A percentile compares a stretch with the other conserved stretches of the same genome.
Evolutionary conservation across 2,113 vertebrate genomes (phyloP).

Genomic region (Pachypanchax playfairii): DNA sequence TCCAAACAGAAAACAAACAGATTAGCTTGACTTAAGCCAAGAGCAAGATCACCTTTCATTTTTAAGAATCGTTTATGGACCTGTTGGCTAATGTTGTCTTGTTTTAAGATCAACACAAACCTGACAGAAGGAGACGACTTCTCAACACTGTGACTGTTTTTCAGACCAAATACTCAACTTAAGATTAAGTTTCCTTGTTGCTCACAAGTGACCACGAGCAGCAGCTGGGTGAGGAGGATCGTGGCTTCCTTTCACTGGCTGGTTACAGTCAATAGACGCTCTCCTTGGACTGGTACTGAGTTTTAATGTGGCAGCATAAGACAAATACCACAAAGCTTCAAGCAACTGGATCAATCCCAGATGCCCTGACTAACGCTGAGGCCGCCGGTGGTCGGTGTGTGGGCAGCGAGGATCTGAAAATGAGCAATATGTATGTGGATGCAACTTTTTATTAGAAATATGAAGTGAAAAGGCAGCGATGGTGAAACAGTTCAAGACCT

Average conservation of each 20-base stretch:
- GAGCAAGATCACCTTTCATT: too few species aligned
- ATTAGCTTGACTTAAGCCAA: too few species aligned
- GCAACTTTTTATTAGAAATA: background rate
- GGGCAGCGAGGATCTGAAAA: conserved; percentile 28
- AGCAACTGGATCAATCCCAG: conserved; percentile 30
- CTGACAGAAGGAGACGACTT: background rate
- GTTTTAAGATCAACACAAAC: too few species aligned
- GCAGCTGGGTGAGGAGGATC: conserved; percentile 36
- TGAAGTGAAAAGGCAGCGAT: background rate
- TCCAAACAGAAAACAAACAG: conserved; percentile 7
- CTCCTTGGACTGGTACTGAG: conserved; percentile 21
- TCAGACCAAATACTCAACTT: conserved; percentile 1
- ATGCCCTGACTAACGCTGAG: conserved; percentile 23
- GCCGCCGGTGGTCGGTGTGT: conserved; percentile 27
- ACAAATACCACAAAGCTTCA: conserved; percentile 9
- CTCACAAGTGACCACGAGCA: conserved; percentile 36
- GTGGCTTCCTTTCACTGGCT: conserved; percentile 24
- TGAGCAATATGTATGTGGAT: conserved; percentile 7
- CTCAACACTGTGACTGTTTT: conserved; percentile 2
- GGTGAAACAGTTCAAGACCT: conserved; percentile 7
- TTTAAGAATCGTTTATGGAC: background rate
- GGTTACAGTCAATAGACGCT: conserved; percentile 30
- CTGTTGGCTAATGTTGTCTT: background rate
- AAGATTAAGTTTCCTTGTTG: conserved; percentile 9
- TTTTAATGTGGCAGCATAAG: conserved; percentile 21